Evolutionary conservation across 2,888 invertebrate genomes (phyloP), one percentile per base, ranked within the genome.

Genomic region (Xestia c-nigrum): DNA sequence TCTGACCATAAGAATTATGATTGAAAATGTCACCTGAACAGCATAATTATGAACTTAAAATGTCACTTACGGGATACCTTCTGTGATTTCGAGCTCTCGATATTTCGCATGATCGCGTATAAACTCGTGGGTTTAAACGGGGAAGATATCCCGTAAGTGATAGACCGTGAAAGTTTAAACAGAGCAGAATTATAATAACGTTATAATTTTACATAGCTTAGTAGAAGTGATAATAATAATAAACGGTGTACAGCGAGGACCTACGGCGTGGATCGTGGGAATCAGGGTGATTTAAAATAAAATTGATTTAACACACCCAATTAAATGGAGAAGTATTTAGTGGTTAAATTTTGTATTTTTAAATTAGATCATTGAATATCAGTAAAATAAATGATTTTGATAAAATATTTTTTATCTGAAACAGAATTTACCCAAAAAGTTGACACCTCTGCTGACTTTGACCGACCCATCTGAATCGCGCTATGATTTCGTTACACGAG

Each of bases 401-500:
- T 55, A 1, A 74, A 21, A 7, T 55, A 55, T 4, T n/a, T 12
- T 12, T 55, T 16, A 0, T n/a, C 16, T 52, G 14, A 19, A 47
- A 19, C 3, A 16, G 19, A 31, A 46, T 55, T 10, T 21, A 50
- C 43, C 21, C 4, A 55, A 19, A 43, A 74, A 31, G 47, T 75
- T 40, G 75, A 61, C 31, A 52, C 16, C 0, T 7, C 14, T 46
- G n/a, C 50, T 63, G 31, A 61, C 38, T 31, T 38, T 63, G 76
- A 63, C 19, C 38, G 10, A 61, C 19, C 24, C 14, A 21, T 43
- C 31, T 63, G 50, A 74, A 76, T 76, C 31, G n/a, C 61, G 50
- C 74, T 75, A 61, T 43, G 76, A 31, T 74, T 74, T 75, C 47
- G 47, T 74, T 61, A 43, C 59, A 47, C 38, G 47, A 19, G 46